A percentile compares a stretch with the other conserved stretches of the same genome.
These are phyloP conservation scores for Spicauda simplicius DNA, from an alignment of 2,888 invertebrate species.

Conservation along the genomic window DNA sequence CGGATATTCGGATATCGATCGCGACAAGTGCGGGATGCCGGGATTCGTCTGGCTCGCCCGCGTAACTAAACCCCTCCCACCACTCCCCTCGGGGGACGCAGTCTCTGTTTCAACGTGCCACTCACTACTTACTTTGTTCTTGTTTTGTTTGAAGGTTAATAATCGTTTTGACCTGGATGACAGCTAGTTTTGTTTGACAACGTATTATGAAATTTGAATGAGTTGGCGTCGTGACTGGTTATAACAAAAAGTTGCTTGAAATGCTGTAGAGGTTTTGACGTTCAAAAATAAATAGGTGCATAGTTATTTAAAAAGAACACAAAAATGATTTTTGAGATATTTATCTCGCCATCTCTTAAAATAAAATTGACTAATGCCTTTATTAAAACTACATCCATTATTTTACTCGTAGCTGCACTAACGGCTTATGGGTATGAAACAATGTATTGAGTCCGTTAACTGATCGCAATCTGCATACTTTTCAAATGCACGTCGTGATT, in stretches of 20 bases:
- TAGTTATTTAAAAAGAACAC: not conserved
- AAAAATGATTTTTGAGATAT: not conserved
- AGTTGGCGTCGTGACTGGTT: slow-evolving; percentile 15
- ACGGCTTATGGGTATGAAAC: not conserved
- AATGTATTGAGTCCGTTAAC: not conserved
- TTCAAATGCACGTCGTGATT: slow-evolving; percentile 10
- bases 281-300: not conserved
- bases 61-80: slow-evolving; percentile 60
- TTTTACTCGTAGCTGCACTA: not conserved
- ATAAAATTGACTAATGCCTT: not conserved
- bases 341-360: not conserved
- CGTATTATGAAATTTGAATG: slow-evolving; percentile 25
- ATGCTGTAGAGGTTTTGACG: not conserved
- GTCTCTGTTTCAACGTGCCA: slow-evolving; percentile 71
- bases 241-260: slow-evolving; percentile 7
- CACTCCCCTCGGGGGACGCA: slow-evolving; percentile 52
- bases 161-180: slow-evolving; percentile 69
- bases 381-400: not conserved
- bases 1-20: slow-evolving; percentile 81
- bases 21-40: slow-evolving; percentile 75
- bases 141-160: slow-evolving; percentile 84
- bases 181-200: slow-evolving; percentile 40
- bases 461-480: slow-evolving; percentile 4
- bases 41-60: slow-evolving; percentile 78
- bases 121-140: slow-evolving; percentile 80